Conservation (phyloP, 2,113 vertebrate genomes). For the Pelobates fuscus region DNA sequence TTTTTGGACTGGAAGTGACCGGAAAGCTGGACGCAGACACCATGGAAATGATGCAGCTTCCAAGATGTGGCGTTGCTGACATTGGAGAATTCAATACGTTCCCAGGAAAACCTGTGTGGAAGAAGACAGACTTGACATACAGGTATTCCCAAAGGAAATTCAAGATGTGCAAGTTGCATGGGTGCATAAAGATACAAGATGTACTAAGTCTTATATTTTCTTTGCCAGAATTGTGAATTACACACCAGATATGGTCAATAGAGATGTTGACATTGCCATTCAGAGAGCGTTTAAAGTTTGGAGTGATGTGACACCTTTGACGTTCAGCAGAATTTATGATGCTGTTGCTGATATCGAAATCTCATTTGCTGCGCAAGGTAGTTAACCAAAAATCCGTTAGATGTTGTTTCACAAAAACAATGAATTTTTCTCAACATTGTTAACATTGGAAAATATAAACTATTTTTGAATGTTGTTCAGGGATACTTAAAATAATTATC, state of each 20-base stretch:
- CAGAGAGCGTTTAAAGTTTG: conserved; percentile 67
- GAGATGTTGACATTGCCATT: conserved; percentile 67
- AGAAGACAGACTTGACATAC: conserved; percentile 67
- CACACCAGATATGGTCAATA: conserved; percentile 70
- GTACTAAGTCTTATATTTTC: neutral
- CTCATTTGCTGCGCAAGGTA: conserved; percentile 72
- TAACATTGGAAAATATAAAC: no score
- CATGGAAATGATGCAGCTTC: conserved; percentile 66
- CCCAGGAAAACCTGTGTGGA: conserved; percentile 64
- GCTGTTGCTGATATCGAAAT: conserved; percentile 72
- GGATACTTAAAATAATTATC: no score
- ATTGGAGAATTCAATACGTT: conserved; percentile 67
- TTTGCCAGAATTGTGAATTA: conserved; percentile 66
- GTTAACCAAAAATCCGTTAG: neutral
- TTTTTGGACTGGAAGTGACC: conserved; percentile 69
- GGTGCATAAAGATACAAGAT: no score
- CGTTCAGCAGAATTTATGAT: conserved; percentile 61
- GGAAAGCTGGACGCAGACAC: conserved; percentile 66
- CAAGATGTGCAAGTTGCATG: no score
- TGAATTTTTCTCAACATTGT: no score
- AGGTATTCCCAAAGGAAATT: conserved; percentile 60
- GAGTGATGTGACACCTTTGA: conserved; percentile 67
- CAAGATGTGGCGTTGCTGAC: conserved; percentile 71
- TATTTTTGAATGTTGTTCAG: no score
- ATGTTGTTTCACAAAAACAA: no score